Evolutionary conservation across 1,140 invertebrate species (phyloP).

Genomic region (Stegodyphus mimosarum): DNA sequence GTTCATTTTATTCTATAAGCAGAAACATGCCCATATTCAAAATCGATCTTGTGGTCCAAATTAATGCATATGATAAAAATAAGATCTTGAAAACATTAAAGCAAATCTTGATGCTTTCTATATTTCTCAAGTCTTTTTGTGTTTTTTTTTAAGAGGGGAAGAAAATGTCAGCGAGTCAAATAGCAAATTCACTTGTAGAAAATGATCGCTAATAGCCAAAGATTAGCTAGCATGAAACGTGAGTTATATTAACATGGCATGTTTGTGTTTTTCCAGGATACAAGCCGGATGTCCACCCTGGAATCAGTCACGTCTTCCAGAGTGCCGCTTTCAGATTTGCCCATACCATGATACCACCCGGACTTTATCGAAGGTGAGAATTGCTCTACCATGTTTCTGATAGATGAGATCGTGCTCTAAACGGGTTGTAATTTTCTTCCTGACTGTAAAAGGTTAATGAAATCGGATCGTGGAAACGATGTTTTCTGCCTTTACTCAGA

Average conservation of each 20-base stretch:
- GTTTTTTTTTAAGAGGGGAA: no score
- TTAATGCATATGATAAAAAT: no score
- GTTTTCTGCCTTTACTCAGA: background rate
- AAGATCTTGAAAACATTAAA: no score
- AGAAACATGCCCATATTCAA: no score
- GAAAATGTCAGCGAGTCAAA: no score
- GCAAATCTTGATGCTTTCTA: no score
- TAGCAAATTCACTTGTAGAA: no score
- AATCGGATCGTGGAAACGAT: slow-evolving; percentile 15
- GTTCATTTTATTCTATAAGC: no score
- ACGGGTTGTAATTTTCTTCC: background rate
- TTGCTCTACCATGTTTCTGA: background rate
- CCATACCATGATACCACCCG: slow-evolving; percentile 94
- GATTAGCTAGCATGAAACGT: no score
- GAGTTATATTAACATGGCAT: background rate
- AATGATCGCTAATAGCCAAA: no score
- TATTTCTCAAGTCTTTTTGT: no score
- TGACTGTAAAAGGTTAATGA: slow-evolving; percentile 14
- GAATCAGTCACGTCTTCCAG: slow-evolving; percentile 96
- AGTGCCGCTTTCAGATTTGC: slow-evolving; percentile 97
- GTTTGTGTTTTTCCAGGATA: slow-evolving; percentile 73
- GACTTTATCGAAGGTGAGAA: slow-evolving; percentile 78
- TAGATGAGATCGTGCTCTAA: slow-evolving; percentile 19
- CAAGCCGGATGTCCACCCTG: slow-evolving; percentile 92
- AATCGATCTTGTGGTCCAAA: no score